phyloP scores from a whole-genome alignment of 2,113 vertebrate genomes.

The Mungos mungo region DNA sequence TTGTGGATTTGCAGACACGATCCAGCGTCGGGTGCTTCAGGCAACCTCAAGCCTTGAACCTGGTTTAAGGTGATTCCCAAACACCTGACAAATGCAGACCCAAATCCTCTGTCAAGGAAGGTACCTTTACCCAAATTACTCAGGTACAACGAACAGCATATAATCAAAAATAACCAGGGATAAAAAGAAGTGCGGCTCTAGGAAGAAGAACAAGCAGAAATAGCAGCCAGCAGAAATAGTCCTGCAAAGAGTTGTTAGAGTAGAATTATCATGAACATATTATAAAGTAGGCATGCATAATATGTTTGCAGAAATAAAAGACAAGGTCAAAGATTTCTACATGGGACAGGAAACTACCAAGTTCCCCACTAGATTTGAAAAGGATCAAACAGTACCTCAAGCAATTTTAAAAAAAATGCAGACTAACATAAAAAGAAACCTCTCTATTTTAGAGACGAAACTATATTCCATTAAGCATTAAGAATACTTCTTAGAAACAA shows the following conservation, averaged over 20 bases:
- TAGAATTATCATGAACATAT: neutral
- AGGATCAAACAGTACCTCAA: neutral
- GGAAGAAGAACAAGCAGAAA: slow-evolving; percentile 26
- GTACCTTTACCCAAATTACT: neutral
- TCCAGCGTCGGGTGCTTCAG: neutral
- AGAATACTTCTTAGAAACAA: slow-evolving; percentile 7
- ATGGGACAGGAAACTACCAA: neutral
- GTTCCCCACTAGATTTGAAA: neutral
- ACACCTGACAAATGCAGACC: neutral
- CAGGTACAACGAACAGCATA: neutral
- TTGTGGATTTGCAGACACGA: neutral
- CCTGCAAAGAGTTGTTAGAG: neutral
- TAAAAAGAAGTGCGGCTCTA: neutral
- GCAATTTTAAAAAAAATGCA: neutral
- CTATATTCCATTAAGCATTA: neutral
- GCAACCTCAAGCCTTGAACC: neutral
- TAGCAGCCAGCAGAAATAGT: neutral
- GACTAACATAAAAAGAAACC: neutral
- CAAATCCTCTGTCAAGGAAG: neutral
- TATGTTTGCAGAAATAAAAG: neutral
- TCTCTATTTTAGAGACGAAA: slow-evolving; percentile 1
- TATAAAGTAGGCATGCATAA: neutral
- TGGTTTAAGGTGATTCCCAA: neutral
- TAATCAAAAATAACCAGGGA: neutral
- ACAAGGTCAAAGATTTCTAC: neutral